A percentile compares a stretch with the other conserved stretches of the same genome.
Conservation (phyloP, 2,113 vertebrate species). For the Percopsis transmontana region DNA sequence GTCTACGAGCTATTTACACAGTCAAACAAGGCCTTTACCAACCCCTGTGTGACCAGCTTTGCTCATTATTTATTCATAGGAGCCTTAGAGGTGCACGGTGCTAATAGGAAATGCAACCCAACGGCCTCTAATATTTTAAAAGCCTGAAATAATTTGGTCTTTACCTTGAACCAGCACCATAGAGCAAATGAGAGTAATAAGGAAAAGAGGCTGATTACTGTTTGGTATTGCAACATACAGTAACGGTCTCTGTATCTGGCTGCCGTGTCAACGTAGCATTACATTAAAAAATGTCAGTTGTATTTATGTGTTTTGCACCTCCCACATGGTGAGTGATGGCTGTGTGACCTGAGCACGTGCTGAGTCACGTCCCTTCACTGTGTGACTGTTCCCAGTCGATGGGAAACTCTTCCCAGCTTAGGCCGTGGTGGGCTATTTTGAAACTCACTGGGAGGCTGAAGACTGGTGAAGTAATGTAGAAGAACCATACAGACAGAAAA, state of each 20-base stretch:
- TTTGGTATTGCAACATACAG: no score
- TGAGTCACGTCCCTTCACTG: constrained; percentile 59
- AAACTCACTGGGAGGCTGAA: neutral
- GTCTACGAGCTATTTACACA: neutral
- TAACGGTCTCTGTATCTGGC: neutral
- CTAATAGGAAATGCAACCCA: neutral
- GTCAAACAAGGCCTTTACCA: neutral
- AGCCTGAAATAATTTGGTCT: neutral
- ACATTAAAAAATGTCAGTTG: neutral
- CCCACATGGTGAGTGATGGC: constrained; percentile 32
- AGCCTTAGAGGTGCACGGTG: neutral
- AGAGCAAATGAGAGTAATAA: no score
- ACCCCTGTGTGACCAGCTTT: neutral
- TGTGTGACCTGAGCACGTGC: constrained; percentile 57
- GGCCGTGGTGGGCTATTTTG: constrained; percentile 22
- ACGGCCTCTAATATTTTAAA: neutral
- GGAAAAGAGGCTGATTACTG: no score
- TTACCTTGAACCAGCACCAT: no score
- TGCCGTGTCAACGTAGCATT: no score
- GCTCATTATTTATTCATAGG: constrained; percentile 4
- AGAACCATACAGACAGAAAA: neutral
- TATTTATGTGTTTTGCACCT: neutral
- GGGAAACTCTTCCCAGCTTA: neutral
- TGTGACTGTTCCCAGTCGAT: constrained; percentile 35
- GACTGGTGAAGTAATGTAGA: neutral